These are phyloP conservation scores for Drosophila macrospina DNA, from an alignment of 2,888 invertebrate species.

Conservation along the genomic window DNA sequence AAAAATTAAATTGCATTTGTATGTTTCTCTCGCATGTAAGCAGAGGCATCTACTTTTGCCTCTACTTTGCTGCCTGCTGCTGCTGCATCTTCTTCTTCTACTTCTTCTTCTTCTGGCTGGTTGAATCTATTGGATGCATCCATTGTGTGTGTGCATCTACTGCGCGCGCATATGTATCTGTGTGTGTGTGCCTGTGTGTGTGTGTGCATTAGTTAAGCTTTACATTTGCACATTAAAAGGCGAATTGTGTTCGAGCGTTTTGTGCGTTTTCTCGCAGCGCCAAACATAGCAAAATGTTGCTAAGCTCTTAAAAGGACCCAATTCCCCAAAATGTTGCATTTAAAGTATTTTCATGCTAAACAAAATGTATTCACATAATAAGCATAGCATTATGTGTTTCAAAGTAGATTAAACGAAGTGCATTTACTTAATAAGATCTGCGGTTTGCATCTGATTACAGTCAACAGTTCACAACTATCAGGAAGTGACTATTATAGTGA, in stretches of 20 bases:
- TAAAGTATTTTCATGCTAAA: slow-evolving; percentile 18
- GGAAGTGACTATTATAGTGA: not conserved
- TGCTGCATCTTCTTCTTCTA: slow-evolving; percentile 1
- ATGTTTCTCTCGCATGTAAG: slow-evolving; percentile 61
- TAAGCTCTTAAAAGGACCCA: slow-evolving; percentile 70
- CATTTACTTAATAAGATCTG: slow-evolving; percentile 29
- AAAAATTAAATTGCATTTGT: slow-evolving; percentile 80
- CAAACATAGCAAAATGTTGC: slow-evolving; percentile 48
- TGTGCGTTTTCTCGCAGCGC: slow-evolving; percentile 48
- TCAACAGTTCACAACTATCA: not conserved
- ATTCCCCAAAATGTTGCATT: slow-evolving; percentile 20
- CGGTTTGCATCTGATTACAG: not conserved
- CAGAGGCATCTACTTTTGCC: slow-evolving; percentile 34
- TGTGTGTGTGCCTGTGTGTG: slow-evolving; percentile 27
- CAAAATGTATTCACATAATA: slow-evolving; percentile 17
- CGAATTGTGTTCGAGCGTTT: slow-evolving; percentile 75
- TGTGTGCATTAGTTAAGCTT: slow-evolving; percentile 70
- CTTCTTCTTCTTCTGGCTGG: slow-evolving; percentile 26
- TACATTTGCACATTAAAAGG: slow-evolving; percentile 81
- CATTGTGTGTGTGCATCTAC: slow-evolving; percentile 71
- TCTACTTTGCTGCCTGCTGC: slow-evolving; percentile 18
- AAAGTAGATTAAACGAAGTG: slow-evolving; percentile 15
- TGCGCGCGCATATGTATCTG: slow-evolving; percentile 18
- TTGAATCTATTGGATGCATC: slow-evolving; percentile 72
- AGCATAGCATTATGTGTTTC: slow-evolving; percentile 1